Evolutionary conservation across 2,113 vertebrate species (phyloP).

Genomic region (Numida meleagris): DNA sequence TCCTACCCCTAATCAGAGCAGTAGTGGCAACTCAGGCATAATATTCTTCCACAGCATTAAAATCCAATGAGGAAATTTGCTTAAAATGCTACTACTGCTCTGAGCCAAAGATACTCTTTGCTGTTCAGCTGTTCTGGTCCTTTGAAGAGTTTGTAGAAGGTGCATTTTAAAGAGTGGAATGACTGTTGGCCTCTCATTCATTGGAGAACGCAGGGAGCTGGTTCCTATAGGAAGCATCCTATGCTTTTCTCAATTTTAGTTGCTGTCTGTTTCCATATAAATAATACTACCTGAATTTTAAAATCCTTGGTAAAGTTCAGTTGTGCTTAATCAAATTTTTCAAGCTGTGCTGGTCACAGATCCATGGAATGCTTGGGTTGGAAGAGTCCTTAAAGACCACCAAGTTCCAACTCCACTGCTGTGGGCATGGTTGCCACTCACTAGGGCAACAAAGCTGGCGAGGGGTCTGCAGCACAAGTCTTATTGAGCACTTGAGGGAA

Average conservation of each 20-base stretch:
- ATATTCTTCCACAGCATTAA: not conserved
- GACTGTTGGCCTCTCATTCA: not conserved
- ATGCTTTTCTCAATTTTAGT: not conserved
- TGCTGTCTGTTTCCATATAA: not conserved
- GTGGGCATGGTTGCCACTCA: not conserved
- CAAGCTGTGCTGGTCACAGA: not conserved
- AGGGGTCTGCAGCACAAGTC: not conserved
- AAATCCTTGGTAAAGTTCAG: accelerated
- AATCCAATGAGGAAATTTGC: not conserved
- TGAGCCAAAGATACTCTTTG: not conserved
- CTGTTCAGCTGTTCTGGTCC: not conserved
- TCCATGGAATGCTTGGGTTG: no score
- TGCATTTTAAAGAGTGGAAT: not conserved
- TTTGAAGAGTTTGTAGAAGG: not conserved
- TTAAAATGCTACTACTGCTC: not conserved
- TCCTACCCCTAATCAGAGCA: not conserved
- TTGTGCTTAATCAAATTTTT: not conserved
- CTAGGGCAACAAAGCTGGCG: not conserved
- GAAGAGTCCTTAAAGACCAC: no score
- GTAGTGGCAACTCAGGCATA: not conserved
- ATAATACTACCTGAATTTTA: not conserved
- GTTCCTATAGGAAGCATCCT: not conserved
- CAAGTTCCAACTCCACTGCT: not conserved
- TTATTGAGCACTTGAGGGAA: not conserved
- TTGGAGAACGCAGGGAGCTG: not conserved